Evolutionary conservation across 2,888 invertebrate genomes (phyloP), one percentile per base, ranked within the genome.

Genomic region (Nymphalis urticae): DNA sequence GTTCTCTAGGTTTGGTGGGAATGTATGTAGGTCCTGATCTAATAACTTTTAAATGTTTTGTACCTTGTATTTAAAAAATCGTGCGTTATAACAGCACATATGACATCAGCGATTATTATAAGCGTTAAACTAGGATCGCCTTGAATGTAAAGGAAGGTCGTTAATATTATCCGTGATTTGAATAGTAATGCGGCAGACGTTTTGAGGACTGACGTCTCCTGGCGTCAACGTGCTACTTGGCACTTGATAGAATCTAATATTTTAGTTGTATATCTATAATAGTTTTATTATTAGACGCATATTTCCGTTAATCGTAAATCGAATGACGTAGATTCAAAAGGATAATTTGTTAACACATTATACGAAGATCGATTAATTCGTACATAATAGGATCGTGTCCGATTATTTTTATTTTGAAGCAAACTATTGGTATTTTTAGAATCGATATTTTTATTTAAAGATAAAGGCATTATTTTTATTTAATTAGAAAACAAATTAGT

Each of bases 101-200:
- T 67, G 65, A 69, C 62, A 69, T 72, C 65, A 71, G 60, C 65
- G 54, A 72, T 70, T 68, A 70, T 72, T 72, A 76, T 74, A 75
- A 50, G 51, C 32, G 50, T 62, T 56, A 36, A 58, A 58, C 64
- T 76, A 70, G 75, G 76, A 71, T 82, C 75, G 79, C 85, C 84
- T 86, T 86, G 83, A 82, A 83, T 80, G 76, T 72, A 75, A 72
- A 77, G 79, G 77, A 79, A 82, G 83, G 81, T 84, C 83, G 80
- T 84, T 79, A 84, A 83, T 82, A 82, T 74, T 78, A 77, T 75
- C 72, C 82, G 79, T 76, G 76, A 71, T 75, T 73, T 79, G 86
- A 84, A 85, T 78, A 74, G 62, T 70, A 77, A 80, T 77, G 72
- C 67, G 61, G 27, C 17, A 54, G 56, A 32, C 62, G 60, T n/a